Base-by-base conservation (phyloP, 2,888 invertebrate genomes). In the Calliopum simillimum region DNA sequence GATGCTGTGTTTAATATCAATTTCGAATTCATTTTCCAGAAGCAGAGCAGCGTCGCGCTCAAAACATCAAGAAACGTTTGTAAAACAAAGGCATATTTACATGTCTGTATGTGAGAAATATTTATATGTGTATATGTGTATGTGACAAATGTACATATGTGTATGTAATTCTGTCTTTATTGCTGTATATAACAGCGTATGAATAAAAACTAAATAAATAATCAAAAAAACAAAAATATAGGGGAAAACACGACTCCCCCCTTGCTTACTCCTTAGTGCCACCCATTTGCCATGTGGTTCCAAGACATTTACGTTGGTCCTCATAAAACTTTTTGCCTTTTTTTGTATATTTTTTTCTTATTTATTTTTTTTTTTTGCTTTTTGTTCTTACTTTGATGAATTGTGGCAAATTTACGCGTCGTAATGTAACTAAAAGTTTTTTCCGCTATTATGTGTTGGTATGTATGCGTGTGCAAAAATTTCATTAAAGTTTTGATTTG, bases 341-440 rank as follows among this genome's bases (percentile, higher is more conserved):
- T 25, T 33, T 33, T 61, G 1, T 12, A 11, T 61, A 11, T 44
- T 44, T 61, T 2, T 33, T 33, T 33, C 4, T 14, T 53, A 12
- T 19, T 19, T 53, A 8, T 46, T 43, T n/a, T 61, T 11, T 61
- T 44, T 61, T 21, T 23, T 61, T 44, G 19, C 12, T 8, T 43
- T 41, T 59, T 16, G 41, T 43, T 19, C 19, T 46, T 61, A 43
- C 16, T 61, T 41, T 64, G 64, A 64, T 51, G 64, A 64, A 64
- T 64, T 64, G 64, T 19, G 53, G 64, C 53, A 25, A 64, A 64
- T 64, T 64, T 64, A 53, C 64, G 64, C 53, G 64, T 64, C 64
- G 33, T 59, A 43, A 59, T 43, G 43, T n/a, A 11, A 41, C 14
- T 49, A 25, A 63, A 63, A 47, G 63, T 63, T 63, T 33, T 33